Percentiles rank a stretch among this genome's conserved stretches.
These are phyloP conservation scores for Ptychadena robeensis DNA, from an alignment of 2,797 vertebrate genomes.

Conservation along the genomic window DNA sequence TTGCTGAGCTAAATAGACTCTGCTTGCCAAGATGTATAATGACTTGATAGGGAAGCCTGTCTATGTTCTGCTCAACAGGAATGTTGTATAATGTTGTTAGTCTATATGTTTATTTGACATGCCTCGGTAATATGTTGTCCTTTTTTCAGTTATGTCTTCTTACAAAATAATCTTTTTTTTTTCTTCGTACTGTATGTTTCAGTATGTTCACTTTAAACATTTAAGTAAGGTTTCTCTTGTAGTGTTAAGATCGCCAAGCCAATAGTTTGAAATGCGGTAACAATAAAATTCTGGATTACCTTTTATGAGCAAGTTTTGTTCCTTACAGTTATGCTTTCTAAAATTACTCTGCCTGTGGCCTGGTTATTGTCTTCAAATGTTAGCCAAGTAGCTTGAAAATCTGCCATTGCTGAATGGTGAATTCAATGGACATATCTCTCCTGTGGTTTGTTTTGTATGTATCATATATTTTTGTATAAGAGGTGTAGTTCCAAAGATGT, in stretches of 20 bases:
- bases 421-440: background rate
- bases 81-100: background rate
- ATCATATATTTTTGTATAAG: background rate
- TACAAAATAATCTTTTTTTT: too few relatives aligned
- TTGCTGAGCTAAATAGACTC: background rate
- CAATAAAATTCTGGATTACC: constrained; percentile 4
- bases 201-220: too few relatives aligned
- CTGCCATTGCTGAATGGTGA: constrained; percentile 31
- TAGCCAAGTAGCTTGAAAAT: constrained; percentile 40
- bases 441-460: background rate
- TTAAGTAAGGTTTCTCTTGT: too few relatives aligned
- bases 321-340: constrained; percentile 31
- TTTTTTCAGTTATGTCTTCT: too few relatives aligned
- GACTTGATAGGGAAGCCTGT: background rate
- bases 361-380: constrained; percentile 14
- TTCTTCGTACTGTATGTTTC: too few relatives aligned
- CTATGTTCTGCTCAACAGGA: too few relatives aligned
- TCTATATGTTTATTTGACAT: background rate
- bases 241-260: background rate
- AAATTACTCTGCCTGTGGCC: constrained; percentile 42
- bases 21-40: background rate
- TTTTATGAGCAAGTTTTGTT: background rate
- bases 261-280: constrained; percentile 22
- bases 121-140: too few relatives aligned
- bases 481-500: background rate